These are phyloP conservation scores for Cataglyphis cursor DNA, from an alignment of 2,888 invertebrate genomes.

Conservation along the genomic window DNA sequence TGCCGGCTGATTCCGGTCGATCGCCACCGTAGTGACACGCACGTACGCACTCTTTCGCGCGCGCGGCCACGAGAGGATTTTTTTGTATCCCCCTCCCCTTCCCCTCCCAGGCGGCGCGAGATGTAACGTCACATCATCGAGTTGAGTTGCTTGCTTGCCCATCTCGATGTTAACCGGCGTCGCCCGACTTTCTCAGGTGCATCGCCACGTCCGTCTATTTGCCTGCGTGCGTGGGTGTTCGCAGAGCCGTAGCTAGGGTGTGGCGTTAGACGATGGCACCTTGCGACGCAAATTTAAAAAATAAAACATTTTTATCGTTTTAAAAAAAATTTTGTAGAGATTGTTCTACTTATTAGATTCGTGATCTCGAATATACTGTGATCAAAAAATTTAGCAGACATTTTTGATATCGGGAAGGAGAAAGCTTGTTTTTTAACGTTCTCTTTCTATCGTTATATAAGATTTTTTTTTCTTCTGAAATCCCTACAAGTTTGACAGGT, in stretches of 20 bases:
- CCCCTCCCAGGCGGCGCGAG: background rate
- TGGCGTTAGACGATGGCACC: conserved; percentile 4
- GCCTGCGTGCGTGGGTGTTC: conserved; percentile 61
- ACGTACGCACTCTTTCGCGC: conserved; percentile 1
- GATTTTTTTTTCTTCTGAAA: background rate
- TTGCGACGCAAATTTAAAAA: background rate
- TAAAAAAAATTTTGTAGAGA: background rate
- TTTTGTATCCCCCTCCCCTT: background rate
- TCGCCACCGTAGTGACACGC: conserved; percentile 68
- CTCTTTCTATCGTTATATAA: background rate
- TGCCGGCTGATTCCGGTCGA: conserved; percentile 60
- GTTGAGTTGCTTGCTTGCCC: conserved; percentile 13
- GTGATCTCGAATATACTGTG: background rate
- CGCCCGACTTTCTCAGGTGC: conserved; percentile 53
- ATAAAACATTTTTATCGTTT: background rate
- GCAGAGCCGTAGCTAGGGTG: conserved; percentile 55
- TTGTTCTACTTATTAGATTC: background rate
- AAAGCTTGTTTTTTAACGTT: background rate
- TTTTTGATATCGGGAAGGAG: background rate
- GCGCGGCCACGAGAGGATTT: background rate
- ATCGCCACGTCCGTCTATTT: conserved; percentile 18
- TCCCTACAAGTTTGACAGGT: background rate
- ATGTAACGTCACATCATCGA: conserved; percentile 15
- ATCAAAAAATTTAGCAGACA: background rate
- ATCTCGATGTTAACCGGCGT: conserved; percentile 33